Evolutionary conservation across 2,888 invertebrate species (phyloP), one percentile per base, ranked within the genome.

Genomic region (Timema podura): DNA sequence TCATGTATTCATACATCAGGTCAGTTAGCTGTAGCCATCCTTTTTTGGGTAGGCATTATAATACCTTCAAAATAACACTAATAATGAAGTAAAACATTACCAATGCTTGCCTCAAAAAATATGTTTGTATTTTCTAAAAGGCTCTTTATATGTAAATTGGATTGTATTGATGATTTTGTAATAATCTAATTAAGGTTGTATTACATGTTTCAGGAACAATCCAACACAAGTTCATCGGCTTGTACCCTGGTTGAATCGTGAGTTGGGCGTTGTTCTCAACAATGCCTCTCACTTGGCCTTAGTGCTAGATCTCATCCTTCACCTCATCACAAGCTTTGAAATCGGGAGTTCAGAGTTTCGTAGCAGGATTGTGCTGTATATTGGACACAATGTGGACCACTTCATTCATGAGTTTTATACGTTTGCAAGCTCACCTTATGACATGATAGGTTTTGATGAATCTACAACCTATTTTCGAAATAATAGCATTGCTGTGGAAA

Each of bases 391-490:
- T 15, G 44, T 30, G 54, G 67, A 89, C 71, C 96, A 96, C 80
- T 97, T 97, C 79, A 86, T 93, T 48, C 95, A 96, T 79, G 96
- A 97, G 79, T 86, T 97, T 72, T 88, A 90, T 76, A 89, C 89
- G 79, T 97, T 91, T 82, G 94, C 96, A 48, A 86, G 91, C 47
- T 94, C 95, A 11, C 93, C 93, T 0, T 93, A 89, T 79, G 94
- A 94, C 78, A 88, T 96, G 87, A 84, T 88, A 68, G 92, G 91
- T n/a, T 84, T 71, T 69, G 73, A 73, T 69, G 64, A 70, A 30
- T 65, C 70, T 30, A 70, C 68, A 3, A 44, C 44, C 10, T 73
- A 73, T 51, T 13, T 45, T 47, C 51, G 13, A 30, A 16, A 15
- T 13, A 59, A 59, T 13, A n/a, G n/a, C 51, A 51, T 13, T 51